Conservation (phyloP, 2,888 invertebrate genomes). For the Sarcophaga rosellei region DNA sequence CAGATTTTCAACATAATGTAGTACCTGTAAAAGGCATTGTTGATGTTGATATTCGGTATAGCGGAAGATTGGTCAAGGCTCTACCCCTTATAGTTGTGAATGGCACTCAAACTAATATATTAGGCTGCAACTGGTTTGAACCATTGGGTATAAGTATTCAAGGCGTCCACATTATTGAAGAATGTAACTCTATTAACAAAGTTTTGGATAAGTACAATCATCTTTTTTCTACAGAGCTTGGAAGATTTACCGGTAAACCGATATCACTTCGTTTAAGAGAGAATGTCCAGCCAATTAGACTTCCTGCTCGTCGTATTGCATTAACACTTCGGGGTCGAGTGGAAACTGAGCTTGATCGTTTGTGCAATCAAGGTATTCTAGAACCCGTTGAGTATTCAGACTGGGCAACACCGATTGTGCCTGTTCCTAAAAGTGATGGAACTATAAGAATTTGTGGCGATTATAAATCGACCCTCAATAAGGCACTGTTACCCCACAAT, state of each 20-base stretch:
- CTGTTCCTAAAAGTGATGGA: conserved; percentile 67
- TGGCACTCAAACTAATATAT: conserved; percentile 33
- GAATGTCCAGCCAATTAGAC: background rate
- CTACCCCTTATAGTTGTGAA: conserved; percentile 58
- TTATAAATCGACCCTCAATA: conserved; percentile 74
- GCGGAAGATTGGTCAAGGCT: conserved; percentile 25
- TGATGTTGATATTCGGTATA: conserved; percentile 49
- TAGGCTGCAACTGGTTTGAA: too few relatives aligned
- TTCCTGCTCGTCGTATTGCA: conserved; percentile 11
- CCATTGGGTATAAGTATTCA: conserved; percentile 48
- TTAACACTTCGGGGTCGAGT: conserved; percentile 1
- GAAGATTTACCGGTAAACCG: too few relatives aligned
- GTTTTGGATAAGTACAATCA: background rate
- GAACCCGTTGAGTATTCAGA: too few relatives aligned
- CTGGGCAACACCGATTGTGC: conserved; percentile 12
- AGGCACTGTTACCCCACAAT: conserved; percentile 68
- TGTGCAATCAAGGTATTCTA: too few relatives aligned
- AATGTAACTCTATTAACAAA: background rate
- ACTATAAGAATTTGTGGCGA: conserved; percentile 72
- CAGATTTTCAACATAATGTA: conserved; percentile 47
- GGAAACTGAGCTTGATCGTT: too few relatives aligned
- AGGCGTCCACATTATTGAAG: too few relatives aligned
- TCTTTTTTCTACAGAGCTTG: background rate
- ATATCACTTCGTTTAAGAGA: too few relatives aligned
- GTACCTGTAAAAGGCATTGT: too few relatives aligned